Base-by-base conservation (phyloP, 2,888 invertebrate genomes). In the Cartodere bifasciata region DNA sequence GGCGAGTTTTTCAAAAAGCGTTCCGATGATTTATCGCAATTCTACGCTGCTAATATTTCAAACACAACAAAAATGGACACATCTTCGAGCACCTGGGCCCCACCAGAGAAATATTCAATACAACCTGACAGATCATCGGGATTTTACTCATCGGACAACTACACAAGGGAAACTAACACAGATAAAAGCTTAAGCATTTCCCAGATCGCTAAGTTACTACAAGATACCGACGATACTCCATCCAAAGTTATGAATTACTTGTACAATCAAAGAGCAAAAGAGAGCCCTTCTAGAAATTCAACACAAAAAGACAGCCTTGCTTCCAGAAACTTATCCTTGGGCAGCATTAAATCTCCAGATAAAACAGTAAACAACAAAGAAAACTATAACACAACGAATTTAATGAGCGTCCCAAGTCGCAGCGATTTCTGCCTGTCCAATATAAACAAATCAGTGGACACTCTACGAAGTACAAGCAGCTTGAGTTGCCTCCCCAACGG, bases 1-100 rank as follows among this genome's bases (percentile, higher is more conserved):
- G 60, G 62, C 13, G 59, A 61, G 41, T 67, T 58, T 45, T 67
- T 67, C 36, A 47, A 50, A 39, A 50, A 59, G 23, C 60, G 56
- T 43, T 62, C 59, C 27, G 60, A 60, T 15, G 49, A 52, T 37
- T 42, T 63, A 3, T 55, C 58, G 3, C 46, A 55, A 13, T 43
- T 53, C 28, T n/a, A n/a, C n/a, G n/a, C n/a, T n/a, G n/a, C n/a
- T n/a, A n/a, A n/a, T n/a, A n/a, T n/a, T n/a, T n/a, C n/a, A n/a
- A n/a, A n/a, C n/a, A n/a, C n/a, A n/a, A n/a, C n/a, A n/a, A n/a
- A n/a, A n/a, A n/a, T n/a, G n/a, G n/a, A n/a, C n/a, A n/a, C n/a
- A n/a, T n/a, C n/a, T n/a, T n/a, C n/a, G n/a, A n/a, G n/a, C n/a
- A n/a, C n/a, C n/a, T n/a, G n/a, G n/a, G n/a, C n/a, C n/a, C n/a